A percentile compares a stretch with the other conserved stretches of the same genome.
Conservation (phyloP, 2,797 vertebrate species). For the Esox lucius region DNA sequence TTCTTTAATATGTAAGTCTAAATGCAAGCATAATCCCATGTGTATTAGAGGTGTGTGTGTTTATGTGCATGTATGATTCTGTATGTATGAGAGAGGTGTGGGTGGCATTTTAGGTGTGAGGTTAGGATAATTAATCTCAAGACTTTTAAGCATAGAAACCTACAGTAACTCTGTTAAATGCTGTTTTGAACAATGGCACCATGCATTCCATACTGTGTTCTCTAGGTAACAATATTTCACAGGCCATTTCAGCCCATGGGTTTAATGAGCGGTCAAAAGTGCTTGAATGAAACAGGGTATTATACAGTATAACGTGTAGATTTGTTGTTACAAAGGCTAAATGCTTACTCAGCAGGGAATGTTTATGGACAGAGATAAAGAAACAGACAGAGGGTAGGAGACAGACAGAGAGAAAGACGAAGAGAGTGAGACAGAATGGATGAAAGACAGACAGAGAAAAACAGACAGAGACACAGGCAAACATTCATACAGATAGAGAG, state of each 20-base stretch:
- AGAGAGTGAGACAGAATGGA: neutral
- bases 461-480: neutral
- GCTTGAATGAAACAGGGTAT: neutral
- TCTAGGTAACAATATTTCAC: neutral
- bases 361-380: neutral
- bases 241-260: slow-evolving; percentile 17
- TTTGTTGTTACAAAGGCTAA: neutral
- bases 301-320: neutral
- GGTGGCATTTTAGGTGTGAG: slow-evolving; percentile 20
- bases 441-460: neutral
- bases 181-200: slow-evolving; percentile 1
- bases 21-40: neutral
- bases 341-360: neutral
- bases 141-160: slow-evolving; percentile 8
- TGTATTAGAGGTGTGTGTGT: neutral
- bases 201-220: neutral
- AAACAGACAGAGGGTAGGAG: neutral
- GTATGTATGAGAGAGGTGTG: neutral
- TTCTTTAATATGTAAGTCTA: no score
- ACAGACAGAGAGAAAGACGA: neutral
- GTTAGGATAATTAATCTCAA: slow-evolving; percentile 24
- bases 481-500: slow-evolving; percentile 6
- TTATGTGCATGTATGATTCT: neutral
- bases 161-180: slow-evolving; percentile 24
- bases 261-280: neutral